Base-by-base conservation (phyloP, 30 jellyfish, hydroid and myxozoan species). In the Clytia hemisphaerica region DNA sequence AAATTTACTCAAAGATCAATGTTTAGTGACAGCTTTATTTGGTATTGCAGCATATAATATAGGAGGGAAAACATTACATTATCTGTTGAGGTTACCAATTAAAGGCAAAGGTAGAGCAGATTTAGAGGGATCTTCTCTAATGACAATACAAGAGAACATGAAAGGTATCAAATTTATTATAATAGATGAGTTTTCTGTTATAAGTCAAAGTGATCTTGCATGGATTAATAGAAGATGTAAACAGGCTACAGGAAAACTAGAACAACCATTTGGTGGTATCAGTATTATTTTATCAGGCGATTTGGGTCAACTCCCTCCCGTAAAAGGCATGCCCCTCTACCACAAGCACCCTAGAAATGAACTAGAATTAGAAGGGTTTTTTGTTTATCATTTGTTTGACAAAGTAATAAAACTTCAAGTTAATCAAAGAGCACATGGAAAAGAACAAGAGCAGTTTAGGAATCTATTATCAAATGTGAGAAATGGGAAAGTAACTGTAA, bases 231-330 rank as follows among this genome's bases (percentile, higher is more conserved):
- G 48, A 45, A 42, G 80, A 16, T 45, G 77, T 50, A 44, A 32
- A 16, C 80, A 67, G 29, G 76, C 80, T 16, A 42, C 80, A 16
- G 80, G 80, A 7, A 42, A 25, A 22, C 14, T 30, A 6, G 51
- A 25, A 18, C 15, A n/a, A 9, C 24, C 50, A 16, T 67, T 67
- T 67, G 80, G 80, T 40, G 80, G 80, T 19, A 45, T 67, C 14
- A 32, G 36, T 19, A 34, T 67, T 9, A 67, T 67, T 40, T 33
- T 67, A 16, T 48, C 47, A 16, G 80, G 80, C 10, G 75, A 67
- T 30, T 18, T 46, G 12, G 80, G 74, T 16, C 80, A 46, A 50
- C 48, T 67, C 16, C 80, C 80, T 38, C 83, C 83, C 6, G 80
- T 71, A 67, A 12, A 18, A 21, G 83, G 62, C 22, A 71, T 22